Evolutionary conservation across 23 tunicate species (phyloP), one percentile per base, ranked within the genome.

Genomic region (Trididemnum miniatum): DNA sequence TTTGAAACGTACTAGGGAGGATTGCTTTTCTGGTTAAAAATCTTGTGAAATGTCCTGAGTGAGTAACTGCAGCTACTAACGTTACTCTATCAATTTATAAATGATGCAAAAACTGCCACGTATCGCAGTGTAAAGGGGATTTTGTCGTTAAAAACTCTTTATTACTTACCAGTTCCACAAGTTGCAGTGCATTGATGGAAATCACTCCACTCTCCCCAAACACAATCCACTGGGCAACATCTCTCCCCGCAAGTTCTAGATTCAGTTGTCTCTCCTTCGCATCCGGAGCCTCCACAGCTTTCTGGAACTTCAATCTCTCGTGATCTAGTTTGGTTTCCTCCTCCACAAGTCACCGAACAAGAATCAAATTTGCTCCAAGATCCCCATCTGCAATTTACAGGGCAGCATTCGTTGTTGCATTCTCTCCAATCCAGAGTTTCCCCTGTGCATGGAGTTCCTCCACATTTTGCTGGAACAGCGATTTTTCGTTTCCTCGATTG

Each of bases 401-500:
- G 90, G 49, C 90, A 86, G 79, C 84, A 80, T 31, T 83, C 31
- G 28, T 30, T 0, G 27, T 84, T 81, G 91, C 91, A 87, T 1
- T 37, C 0, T 30, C 37, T 51, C 0, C 71, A 33, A 31, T 66
- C 67, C 20, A 39, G 20, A n/a, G 36, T 0, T 1, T 27, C 32
- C 0, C 91, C 91, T 2, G 39, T 15, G 65, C 91, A 87, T 0
- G 38, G 71, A 24, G 1, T 25, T 0, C 91, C 91, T 35, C 86
- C 91, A 62, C 63, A 67, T 35, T 34, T 3, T 12, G 78, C 39
- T 30, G 39, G 33, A 44, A 49, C 49, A 18, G 51, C 35, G 7
- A 85, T 51, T 15, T 2, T 31, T 0, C 89, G 52, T 1, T 15
- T 26, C n/a, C 89, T 39, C 9, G 51, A 25, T 32, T 78, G 84